Evolutionary conservation across 30 jellyfish, hydroid and myxozoan genomes (phyloP).

Genomic region (Aurelia aurita complex sp. Pacific): DNA sequence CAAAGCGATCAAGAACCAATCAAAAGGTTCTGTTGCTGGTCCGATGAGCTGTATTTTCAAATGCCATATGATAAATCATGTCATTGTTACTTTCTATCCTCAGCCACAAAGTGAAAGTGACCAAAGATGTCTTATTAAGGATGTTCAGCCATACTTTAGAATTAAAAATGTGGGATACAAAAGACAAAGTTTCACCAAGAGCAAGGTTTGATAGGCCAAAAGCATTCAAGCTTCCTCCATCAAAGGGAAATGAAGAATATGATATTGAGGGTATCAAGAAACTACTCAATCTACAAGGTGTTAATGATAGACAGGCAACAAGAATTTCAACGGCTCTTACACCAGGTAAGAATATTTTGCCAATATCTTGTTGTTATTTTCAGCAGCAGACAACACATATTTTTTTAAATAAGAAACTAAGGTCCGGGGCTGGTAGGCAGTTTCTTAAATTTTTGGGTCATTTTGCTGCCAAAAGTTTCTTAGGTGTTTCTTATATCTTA

Average conservation of each 20-base stretch:
- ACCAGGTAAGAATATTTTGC: background rate
- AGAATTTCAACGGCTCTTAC: background rate
- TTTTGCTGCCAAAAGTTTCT: too few species aligned
- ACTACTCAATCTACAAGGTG: constrained; percentile 15
- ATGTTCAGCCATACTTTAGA: constrained; percentile 87
- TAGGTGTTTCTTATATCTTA: too few species aligned
- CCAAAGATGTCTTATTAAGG: constrained; percentile 69
- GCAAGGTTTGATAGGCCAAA: constrained; percentile 99
- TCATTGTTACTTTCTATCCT: too few species aligned
- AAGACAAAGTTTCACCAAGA: constrained; percentile 92
- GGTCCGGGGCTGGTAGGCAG: too few species aligned
- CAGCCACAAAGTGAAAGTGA: constrained; percentile 79
- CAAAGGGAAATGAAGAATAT: constrained; percentile 68
- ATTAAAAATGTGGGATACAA: constrained; percentile 90
- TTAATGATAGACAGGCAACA: background rate
- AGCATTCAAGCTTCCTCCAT: constrained; percentile 88
- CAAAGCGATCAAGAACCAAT: too few species aligned
- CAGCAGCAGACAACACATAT: too few species aligned
- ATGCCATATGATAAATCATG: too few species aligned
- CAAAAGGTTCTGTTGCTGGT: too few species aligned
- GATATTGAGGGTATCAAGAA: constrained; percentile 57
- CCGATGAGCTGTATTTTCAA: too few species aligned
- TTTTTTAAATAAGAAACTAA: too few species aligned
- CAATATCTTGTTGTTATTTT: background rate
- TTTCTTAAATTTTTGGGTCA: too few species aligned